Evolutionary conservation across 2,888 invertebrate genomes (phyloP), one percentile per base, ranked within the genome.

Genomic region (Cheilosia scutellata): DNA sequence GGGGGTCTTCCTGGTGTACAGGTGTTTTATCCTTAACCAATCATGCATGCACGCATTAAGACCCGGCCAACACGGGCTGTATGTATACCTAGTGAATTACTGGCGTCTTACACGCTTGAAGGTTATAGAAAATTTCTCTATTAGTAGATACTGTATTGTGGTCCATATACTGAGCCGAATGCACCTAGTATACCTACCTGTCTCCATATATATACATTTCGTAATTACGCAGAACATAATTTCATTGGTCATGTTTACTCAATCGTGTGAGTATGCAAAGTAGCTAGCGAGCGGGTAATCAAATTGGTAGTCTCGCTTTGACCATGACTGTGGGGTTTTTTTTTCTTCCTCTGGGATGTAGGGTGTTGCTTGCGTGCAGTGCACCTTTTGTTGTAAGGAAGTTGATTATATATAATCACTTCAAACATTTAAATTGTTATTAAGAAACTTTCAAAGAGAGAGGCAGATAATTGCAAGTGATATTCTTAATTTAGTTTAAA

Each of bases 331-430:
- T 51, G 51, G 7, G 9, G 16, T 5, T 27, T 66, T 20, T 6
- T 44, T 25, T 40, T 58, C 31, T 40, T 16, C 25, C 37, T 33
- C 20, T 4, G 40, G 42, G 4, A 55, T 11, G 9, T 44, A 47
- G 58, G 44, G 58, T 60, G 27, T n/a, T 40, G 27, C 16, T 66
- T 27, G 65, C 60, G 29, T 74, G 72, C 42, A 60, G 29, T 74
- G 66, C 42, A 55, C 42, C 63, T 63, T 68, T 77, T 37, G 16
- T 2, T 79, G 65, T 57, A 44, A 82, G 76, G 71, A 88, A 88
- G 88, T 87, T 90, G 90, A 91, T 92, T 89, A 88, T 88, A 89
- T 89, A 88, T 89, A 91, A 91, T 91, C 91, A 92, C 91, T 91
- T 90, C 90, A 90, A 90, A 80, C 86, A 86, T 86, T 86, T 86